Base-by-base conservation (phyloP, 2,113 vertebrate genomes). In the Lota lota region DNA sequence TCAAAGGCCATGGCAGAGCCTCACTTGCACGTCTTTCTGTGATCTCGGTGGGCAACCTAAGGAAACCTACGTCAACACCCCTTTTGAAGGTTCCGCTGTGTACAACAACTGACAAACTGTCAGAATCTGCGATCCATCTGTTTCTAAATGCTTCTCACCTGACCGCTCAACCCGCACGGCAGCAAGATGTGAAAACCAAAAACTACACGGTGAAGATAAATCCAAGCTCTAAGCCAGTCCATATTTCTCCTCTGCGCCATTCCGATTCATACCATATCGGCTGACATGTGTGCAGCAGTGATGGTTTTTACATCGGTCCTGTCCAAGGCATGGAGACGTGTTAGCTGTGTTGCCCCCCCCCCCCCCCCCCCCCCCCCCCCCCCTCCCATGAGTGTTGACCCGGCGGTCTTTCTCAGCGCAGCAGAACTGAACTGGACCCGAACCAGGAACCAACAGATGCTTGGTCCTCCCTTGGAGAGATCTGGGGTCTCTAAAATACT, bases 31-130 rank as follows among this genome's bases (percentile, higher is more conserved):
- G 40, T 12, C 40, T 47, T 11, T 8, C 40, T 47, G 40, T 47
- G 11, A 47, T 2, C 40, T 12, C 40, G 10, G 8, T 47, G 40
- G 40, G 40, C 10, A 47, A 47, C 40, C 40, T 47, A 47, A 47
- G 40, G 11, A 47, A 47, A 47, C 40, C 40, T 2, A 47, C 8
- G 40, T 47, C 8, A 47, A 47, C 40, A 47, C 40, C 12, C 10
- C 40, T 47, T 47, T 10, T 47, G 8, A 12, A 12, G 40, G 40
- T 0, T 11, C 40, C 10, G 12, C 12, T 10, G 40, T 47, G 40
- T 47, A 47, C 79, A 80, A 71, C 82, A 70, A 20, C 81, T 80
- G 80, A 86, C 77, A 68, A 76, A 63, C 78, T 72, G 70, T 66
- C 64, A 50, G 60, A 66, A 18, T 63, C 57, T 6, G 19, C 18